Evolutionary conservation across 2,113 vertebrate species (phyloP).

Genomic region (Chaetodon auriga): DNA sequence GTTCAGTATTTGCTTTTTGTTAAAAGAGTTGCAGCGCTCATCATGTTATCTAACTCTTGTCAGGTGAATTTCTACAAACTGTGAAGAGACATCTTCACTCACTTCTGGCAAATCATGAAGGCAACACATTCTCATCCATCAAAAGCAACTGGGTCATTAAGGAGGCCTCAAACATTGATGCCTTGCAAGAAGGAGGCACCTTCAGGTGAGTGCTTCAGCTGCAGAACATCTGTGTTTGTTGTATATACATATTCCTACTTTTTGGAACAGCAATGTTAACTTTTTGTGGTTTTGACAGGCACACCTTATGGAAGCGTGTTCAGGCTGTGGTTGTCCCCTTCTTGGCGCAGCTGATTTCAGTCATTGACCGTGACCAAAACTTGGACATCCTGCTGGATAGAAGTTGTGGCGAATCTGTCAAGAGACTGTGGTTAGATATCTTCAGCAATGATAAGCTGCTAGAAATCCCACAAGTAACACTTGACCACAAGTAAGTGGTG

Average conservation of each 20-base stretch:
- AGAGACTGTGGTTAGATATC: conserved; percentile 92
- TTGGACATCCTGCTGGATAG: conserved; percentile 87
- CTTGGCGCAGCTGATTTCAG: conserved; percentile 89
- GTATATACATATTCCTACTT: not conserved
- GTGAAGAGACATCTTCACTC: conserved; percentile 86
- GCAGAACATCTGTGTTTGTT: not conserved
- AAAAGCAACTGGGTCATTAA: conserved; percentile 90
- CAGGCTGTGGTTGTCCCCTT: conserved; percentile 89
- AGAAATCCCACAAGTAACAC: conserved; percentile 78
- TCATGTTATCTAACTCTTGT: conserved; percentile 16
- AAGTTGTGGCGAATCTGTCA: conserved; percentile 76
- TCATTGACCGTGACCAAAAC: conserved; percentile 91
- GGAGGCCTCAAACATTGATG: conserved; percentile 90
- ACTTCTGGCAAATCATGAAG: conserved; percentile 86
- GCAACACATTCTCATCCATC: conserved; percentile 65
- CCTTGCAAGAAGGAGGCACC: conserved; percentile 96
- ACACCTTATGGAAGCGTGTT: conserved; percentile 93
- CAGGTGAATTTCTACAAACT: conserved; percentile 88
- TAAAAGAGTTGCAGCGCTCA: conserved; percentile 1
- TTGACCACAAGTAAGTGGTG: conserved; percentile 80
- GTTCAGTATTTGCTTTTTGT: not conserved
- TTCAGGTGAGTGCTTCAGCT: conserved; percentile 87
- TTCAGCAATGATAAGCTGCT: conserved; percentile 89
- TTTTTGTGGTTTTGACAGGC: conserved; percentile 76
- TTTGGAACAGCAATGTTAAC: not conserved